Evolutionary conservation across 2,888 invertebrate species (phyloP).

Genomic region (Elegia similella): DNA sequence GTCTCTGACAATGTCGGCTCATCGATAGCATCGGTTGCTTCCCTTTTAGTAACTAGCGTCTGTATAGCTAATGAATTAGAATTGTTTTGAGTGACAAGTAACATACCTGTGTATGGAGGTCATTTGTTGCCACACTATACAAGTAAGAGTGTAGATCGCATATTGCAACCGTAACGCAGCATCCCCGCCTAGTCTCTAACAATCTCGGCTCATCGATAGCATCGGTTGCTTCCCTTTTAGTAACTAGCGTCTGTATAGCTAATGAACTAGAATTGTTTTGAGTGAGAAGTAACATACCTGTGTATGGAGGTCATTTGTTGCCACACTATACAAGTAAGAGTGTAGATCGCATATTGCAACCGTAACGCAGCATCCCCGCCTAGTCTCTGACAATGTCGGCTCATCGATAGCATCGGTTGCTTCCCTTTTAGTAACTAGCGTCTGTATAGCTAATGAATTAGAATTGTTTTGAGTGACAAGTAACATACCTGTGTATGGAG

Average conservation of each 20-base stretch:
- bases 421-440: conserved; percentile 31
- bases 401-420: conserved; percentile 18
- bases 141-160: conserved; percentile 92
- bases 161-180: conserved; percentile 92
- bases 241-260: conserved; percentile 34
- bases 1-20: too few relatives aligned
- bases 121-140: conserved; percentile 94
- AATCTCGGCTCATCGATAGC: conserved; percentile 19
- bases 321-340: conserved; percentile 92
- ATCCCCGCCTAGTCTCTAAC: conserved; percentile 55
- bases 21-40: too few relatives aligned
- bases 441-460: too few relatives aligned
- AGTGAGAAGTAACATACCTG: too few relatives aligned
- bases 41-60: too few relatives aligned
- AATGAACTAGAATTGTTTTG: too few relatives aligned
- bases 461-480: too few relatives aligned
- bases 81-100: too few relatives aligned
- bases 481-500: conserved; percentile 88
- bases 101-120: conserved; percentile 90
- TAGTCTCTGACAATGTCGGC: conserved; percentile 27
- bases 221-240: conserved; percentile 18
- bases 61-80: too few relatives aligned
- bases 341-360: conserved; percentile 93
- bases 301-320: conserved; percentile 95
- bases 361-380: conserved; percentile 86